phyloP scores from a whole-genome alignment of 1,140 invertebrate species.

The Psilanteris sp. region DNA sequence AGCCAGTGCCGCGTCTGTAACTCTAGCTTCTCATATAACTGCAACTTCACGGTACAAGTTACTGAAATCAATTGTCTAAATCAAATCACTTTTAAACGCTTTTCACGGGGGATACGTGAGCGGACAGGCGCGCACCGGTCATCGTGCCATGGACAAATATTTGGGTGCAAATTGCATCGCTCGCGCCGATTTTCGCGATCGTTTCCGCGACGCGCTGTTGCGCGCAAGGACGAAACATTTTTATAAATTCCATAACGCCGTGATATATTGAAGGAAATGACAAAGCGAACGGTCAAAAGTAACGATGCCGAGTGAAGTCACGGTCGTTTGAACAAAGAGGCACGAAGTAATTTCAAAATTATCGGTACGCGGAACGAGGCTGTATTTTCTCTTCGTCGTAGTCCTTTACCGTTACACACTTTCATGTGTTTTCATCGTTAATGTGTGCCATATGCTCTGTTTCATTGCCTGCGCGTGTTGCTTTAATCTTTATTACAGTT shows the following conservation, averaged over 20 bases:
- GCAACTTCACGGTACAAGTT: conserved; percentile 43
- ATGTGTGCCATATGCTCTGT: conserved; percentile 58
- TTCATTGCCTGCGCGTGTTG: conserved; percentile 50
- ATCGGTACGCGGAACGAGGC: conserved; percentile 60
- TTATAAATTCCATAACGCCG: conserved; percentile 30
- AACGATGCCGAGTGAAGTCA: conserved; percentile 34
- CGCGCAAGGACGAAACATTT: conserved; percentile 6
- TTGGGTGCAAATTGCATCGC: no score
- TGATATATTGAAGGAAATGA: conserved; percentile 50
- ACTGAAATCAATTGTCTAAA: conserved; percentile 18
- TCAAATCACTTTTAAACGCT: conserved; percentile 19
- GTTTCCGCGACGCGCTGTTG: conserved; percentile 3
- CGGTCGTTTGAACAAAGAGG: conserved; percentile 56
- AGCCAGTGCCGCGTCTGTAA: no score
- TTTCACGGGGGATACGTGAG: conserved; percentile 6
- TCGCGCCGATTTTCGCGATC: no score
- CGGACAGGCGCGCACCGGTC: no score
- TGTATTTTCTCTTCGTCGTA: conserved; percentile 59
- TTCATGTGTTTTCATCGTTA: conserved; percentile 57
- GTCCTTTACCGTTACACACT: conserved; percentile 68
- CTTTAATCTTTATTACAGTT: conserved; percentile 57
- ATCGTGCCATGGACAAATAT: no score
- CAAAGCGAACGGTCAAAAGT: conserved; percentile 37
- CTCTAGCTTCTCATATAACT: conserved; percentile 21
- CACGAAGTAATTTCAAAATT: conserved; percentile 64